Evolutionary conservation across 2,797 vertebrate genomes (phyloP).

Genomic region (Siniperca undulata): DNA sequence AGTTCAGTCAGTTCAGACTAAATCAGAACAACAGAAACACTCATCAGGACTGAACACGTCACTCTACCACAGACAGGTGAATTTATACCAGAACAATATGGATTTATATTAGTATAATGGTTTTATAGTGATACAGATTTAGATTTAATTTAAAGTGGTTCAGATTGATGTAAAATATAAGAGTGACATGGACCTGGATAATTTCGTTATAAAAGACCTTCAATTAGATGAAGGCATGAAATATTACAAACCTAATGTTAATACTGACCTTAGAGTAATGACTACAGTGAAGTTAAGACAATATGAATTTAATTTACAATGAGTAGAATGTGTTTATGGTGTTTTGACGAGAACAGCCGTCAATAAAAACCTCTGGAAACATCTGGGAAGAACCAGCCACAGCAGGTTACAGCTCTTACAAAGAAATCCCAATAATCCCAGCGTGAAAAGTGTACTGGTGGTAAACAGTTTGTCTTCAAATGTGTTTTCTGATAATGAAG

Average conservation of each 20-base stretch:
- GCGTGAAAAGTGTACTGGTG: not conserved
- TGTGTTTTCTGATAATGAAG: not conserved
- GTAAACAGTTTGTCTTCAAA: not conserved
- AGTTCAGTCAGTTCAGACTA: slow-evolving; percentile 2
- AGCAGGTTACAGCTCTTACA: not conserved
- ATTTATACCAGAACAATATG: not conserved
- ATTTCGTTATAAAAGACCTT: not conserved
- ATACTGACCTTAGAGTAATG: not conserved
- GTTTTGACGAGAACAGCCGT: not conserved
- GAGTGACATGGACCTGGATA: not conserved
- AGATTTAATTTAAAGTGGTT: not conserved
- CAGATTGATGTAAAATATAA: not conserved
- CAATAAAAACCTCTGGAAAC: slow-evolving; percentile 10
- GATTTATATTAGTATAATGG: not conserved
- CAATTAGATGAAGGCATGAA: not conserved
- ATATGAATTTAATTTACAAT: slow-evolving; percentile 7
- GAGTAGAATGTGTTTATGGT: not conserved
- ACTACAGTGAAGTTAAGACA: not conserved
- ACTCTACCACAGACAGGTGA: slow-evolving; percentile 11
- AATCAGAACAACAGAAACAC: not conserved
- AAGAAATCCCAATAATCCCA: not conserved
- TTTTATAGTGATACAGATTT: not conserved
- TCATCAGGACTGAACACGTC: slow-evolving; percentile 1
- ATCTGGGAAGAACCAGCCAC: not conserved
- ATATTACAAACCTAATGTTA: not conserved